Percentiles rank a stretch among this genome's conserved stretches.
Evolutionary conservation across 2,113 vertebrate species (phyloP).

Genomic region (Marmota flaviventris): DNA sequence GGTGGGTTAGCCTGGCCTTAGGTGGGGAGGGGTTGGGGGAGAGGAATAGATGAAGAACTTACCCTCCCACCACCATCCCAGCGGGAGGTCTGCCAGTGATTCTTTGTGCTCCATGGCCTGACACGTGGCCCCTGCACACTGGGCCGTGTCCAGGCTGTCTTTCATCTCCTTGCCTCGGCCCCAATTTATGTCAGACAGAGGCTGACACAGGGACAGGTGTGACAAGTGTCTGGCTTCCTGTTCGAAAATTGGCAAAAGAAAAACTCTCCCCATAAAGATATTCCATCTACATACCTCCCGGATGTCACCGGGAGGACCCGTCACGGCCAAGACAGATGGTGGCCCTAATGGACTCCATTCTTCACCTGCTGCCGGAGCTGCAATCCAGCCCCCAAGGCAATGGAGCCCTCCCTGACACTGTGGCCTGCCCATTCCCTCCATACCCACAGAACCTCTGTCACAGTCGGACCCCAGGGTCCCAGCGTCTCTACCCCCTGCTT

Average conservation of each 20-base stretch:
- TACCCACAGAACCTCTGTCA: background rate
- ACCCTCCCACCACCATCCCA: background rate
- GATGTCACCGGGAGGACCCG: conserved; percentile 51
- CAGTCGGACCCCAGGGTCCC: background rate
- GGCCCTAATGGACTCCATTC: conserved; percentile 45
- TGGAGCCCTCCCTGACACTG: background rate
- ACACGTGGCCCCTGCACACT: conserved; percentile 12
- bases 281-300: conserved; percentile 65
- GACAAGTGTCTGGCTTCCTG: conserved; percentile 75
- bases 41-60: background rate
- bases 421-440: background rate
- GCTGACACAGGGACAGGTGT: conserved; percentile 68
- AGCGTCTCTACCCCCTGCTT: background rate
- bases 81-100: background rate
- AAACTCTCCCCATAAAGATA: conserved; percentile 71
- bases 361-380: background rate
- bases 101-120: background rate
- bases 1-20: background rate
- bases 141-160: conserved; percentile 50
- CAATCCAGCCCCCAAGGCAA: background rate
- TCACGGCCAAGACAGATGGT: conserved; percentile 43
- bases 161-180: conserved; percentile 39
- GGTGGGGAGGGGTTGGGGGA: background rate
- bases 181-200: conserved; percentile 77
- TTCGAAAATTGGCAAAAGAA: conserved; percentile 75